Evolutionary conservation across 2,797 vertebrate genomes (phyloP), one percentile per base, ranked within the genome.

Genomic region (Phrynocephalus guinanensis): DNA sequence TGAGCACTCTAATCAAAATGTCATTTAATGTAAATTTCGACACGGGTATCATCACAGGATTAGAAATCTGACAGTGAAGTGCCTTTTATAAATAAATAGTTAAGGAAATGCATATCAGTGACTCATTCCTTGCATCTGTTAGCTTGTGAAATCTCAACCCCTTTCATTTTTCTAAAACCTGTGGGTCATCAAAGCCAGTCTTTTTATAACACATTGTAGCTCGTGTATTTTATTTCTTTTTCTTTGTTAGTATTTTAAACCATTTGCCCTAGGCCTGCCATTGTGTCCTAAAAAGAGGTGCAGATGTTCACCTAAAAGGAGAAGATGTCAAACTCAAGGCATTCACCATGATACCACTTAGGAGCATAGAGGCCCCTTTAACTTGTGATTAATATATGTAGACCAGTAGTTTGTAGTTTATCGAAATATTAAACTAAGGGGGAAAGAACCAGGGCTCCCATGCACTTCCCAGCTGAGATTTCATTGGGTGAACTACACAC

Each of bases 11-110:
- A 93, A 94, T 95, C 87, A 92, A 95, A 97, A 96, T 96, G 93
- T 96, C 94, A 96, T 89, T 94, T 92, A 95, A 95, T 95, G 90
- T 90, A 95, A 96, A 95, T 96, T 95, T 86, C 87, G 93, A 89
- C 90, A 86, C 60, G 86, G 85, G 85, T 85, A 93, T 93, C 90
- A 94, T 94, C 88, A 91, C 16, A 89, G 91, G 94, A 94, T 95
- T 95, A 94, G 90, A 93, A 94, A 92, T 89, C 91, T 95, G 93
- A 91, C 84, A 93, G 73, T 90, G 87, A 95, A 93, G 89, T 90
- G 38, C 3, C 77, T 94, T 95, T 84, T 83, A 83, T 90, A 86
- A 90, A 94, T 93, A 95, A 94, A 93, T 92, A 92, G 91, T 94
- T 92, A 93, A 94, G 93, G 89, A 91, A 91, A 94, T 0, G 83